phyloP scores from a whole-genome alignment of 2,888 invertebrate genomes.

The Nebria brevicollis region DNA sequence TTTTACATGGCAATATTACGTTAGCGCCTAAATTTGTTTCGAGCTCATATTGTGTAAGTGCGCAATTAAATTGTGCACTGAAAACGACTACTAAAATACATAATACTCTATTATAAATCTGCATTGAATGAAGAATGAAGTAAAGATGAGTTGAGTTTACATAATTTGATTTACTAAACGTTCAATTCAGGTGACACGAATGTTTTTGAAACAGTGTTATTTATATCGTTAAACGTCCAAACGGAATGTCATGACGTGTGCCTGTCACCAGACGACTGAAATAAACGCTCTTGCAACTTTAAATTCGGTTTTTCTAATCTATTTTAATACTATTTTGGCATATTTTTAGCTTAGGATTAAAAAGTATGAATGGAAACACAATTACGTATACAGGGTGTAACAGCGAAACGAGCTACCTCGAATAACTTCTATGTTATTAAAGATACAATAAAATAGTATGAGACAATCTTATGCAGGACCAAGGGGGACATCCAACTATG shows the following conservation, averaged over 20 bases:
- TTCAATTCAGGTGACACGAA: constrained; percentile 27
- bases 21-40: constrained; percentile 70
- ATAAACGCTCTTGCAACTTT: not conserved
- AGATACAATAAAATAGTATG: too few species aligned
- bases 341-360: not conserved
- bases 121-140: not conserved
- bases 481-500: too few species aligned
- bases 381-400: too few species aligned
- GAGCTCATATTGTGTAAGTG: constrained; percentile 43
- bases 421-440: too few species aligned
- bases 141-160: not conserved
- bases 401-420: too few species aligned
- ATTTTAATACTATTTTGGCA: not conserved
- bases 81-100: not conserved
- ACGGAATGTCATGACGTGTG: constrained; percentile 40
- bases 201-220: constrained; percentile 36
- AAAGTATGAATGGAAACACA: not conserved
- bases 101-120: not conserved
- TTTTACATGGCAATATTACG: constrained; percentile 70
- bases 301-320: not conserved
- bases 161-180: not conserved
- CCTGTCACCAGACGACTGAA: not conserved
- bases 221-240: constrained; percentile 31
- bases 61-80: not conserved
- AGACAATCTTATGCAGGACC: too few species aligned